Conservation (phyloP, 2,888 invertebrate species). For the Tridacna gigas region DNA sequence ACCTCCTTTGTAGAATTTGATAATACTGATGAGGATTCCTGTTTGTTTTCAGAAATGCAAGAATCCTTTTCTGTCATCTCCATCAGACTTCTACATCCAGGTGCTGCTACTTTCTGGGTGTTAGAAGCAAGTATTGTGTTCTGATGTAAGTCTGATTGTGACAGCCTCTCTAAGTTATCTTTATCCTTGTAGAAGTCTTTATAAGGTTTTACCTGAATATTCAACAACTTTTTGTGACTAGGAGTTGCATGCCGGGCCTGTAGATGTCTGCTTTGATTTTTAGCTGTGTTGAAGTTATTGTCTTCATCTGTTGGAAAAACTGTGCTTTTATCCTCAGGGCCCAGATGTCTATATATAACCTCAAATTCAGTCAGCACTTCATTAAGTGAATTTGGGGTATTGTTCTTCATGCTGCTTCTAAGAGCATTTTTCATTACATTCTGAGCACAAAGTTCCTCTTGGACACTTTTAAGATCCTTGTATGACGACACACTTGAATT, state of each 20-base stretch:
- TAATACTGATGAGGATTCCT: no score
- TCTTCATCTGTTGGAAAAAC: neutral
- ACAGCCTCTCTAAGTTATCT: neutral
- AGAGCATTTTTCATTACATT: neutral
- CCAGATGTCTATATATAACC: neutral
- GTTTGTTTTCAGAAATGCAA: no score
- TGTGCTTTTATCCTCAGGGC: neutral
- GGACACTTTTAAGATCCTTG: no score
- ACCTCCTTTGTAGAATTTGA: no score
- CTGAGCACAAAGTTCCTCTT: no score
- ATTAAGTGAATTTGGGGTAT: neutral
- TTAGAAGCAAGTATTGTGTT: no score
- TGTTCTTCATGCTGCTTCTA: neutral
- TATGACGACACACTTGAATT: no score
- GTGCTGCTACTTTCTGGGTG: no score
- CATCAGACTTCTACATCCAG: no score
- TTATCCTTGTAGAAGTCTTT: neutral
- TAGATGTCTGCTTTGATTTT: neutral
- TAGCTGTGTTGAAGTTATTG: neutral
- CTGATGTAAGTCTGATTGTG: neutral
- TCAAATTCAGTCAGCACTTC: neutral
- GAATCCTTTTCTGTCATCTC: no score
- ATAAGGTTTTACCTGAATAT: conserved; percentile 17
- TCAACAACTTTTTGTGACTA: neutral
- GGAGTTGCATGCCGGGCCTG: no score